phyloP scores from a whole-genome alignment of 2,113 vertebrate genomes.

The Zosterops japonicus region DNA sequence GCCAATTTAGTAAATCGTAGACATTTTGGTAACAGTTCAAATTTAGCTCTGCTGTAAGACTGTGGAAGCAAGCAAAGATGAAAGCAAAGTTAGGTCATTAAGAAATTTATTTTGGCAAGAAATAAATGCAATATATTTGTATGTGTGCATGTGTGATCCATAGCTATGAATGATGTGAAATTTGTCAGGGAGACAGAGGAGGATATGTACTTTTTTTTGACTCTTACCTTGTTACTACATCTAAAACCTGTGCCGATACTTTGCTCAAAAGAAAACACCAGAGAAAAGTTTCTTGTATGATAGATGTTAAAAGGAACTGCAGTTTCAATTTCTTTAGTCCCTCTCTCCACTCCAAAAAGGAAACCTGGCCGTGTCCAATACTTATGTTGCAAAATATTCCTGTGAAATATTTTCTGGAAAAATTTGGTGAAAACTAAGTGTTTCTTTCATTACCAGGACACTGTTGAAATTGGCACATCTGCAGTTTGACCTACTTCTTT shows the following conservation, averaged over 20 bases:
- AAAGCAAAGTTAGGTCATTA: neutral
- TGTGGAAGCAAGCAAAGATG: neutral
- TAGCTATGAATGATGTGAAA: neutral
- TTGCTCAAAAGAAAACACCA: neutral
- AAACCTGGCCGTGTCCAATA: neutral
- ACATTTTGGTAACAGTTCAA: neutral
- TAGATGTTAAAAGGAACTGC: neutral
- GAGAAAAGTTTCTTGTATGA: neutral
- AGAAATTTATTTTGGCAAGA: neutral
- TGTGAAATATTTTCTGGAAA: neutral
- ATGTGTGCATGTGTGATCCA: neutral
- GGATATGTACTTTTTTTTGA: neutral
- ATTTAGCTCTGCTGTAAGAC: neutral
- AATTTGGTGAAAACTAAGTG: constrained; percentile 20
- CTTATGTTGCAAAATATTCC: constrained; percentile 47
- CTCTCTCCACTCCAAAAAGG: neutral
- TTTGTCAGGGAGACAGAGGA: neutral
- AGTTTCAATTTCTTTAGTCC: neutral
- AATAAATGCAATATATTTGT: neutral
- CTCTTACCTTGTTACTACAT: neutral
- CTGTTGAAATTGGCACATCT: constrained; percentile 33
- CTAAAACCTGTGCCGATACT: neutral
- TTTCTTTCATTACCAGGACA: constrained; percentile 47
- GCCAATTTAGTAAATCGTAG: neutral
- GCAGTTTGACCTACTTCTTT: constrained; percentile 54